A percentile compares a stretch with the other conserved stretches of the same genome.
These are phyloP conservation scores for Hymenopus coronatus DNA, from an alignment of 2,888 invertebrate species.

Conservation along the genomic window DNA sequence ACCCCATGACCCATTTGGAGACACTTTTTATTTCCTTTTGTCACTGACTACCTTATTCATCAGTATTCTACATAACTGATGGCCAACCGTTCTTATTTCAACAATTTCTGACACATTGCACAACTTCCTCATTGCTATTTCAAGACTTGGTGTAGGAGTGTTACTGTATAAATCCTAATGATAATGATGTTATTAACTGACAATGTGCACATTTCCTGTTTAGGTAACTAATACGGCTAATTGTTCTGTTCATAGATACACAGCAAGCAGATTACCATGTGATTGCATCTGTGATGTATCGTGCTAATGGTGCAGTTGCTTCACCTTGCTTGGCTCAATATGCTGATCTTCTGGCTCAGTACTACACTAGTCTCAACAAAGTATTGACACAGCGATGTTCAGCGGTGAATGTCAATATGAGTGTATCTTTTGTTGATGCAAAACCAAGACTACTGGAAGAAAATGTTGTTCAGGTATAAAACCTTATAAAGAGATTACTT, in stretches of 20 bases:
- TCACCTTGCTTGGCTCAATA: constrained; percentile 81
- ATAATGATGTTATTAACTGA: too few relatives aligned
- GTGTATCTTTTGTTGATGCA: constrained; percentile 84
- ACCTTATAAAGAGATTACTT: background rate
- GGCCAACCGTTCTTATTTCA: too few relatives aligned
- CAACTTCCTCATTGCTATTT: too few relatives aligned
- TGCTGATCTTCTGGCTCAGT: constrained; percentile 76
- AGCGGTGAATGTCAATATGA: constrained; percentile 91
- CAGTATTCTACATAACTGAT: too few relatives aligned
- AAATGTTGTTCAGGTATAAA: constrained; percentile 69
- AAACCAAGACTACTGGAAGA: constrained; percentile 78
- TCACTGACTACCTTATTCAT: too few relatives aligned
- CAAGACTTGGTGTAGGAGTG: too few relatives aligned
- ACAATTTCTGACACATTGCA: too few relatives aligned
- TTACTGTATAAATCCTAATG: too few relatives aligned
- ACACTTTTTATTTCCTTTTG: too few relatives aligned
- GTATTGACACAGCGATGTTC: constrained; percentile 89
- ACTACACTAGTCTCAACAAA: constrained; percentile 74
- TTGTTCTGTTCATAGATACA: constrained; percentile 59
- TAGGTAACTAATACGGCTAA: background rate
- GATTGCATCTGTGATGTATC: constrained; percentile 78
- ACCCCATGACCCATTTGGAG: too few relatives aligned
- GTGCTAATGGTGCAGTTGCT: constrained; percentile 87
- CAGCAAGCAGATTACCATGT: constrained; percentile 94
- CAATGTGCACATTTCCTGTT: too few relatives aligned